Evolutionary conservation across 2,888 invertebrate species (phyloP), one percentile per base, ranked within the genome.

Genomic region (Arge pagana): DNA sequence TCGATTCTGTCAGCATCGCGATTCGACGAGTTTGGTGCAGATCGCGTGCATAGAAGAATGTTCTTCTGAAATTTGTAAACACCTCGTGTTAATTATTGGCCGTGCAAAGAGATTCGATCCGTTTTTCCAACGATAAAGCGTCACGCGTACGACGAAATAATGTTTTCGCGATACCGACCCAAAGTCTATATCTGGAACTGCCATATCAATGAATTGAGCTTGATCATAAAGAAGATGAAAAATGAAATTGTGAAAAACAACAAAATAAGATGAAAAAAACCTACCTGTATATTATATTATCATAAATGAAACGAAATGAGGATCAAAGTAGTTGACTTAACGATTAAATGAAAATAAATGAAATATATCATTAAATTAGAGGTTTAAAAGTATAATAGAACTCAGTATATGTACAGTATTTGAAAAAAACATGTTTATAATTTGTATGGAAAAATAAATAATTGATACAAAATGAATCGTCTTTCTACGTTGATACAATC

Each of bases 341-440:
- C 66, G 67, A 76, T 69, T 74, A 67, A 73, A 74, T 72, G 67
- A 67, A 68, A 67, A 70, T 69, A 71, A 72, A 72, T 70, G 71
- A 75, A 75, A 74, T 81, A 79, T 80, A 79, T 76, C 77, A 74
- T 76, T 76, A 72, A 74, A 74, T 74, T 76, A 77, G 77, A 76
- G 72, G 69, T 76, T 76, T 76, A 74, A 75, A 77, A 75, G 72
- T 76, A 72, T 73, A 70, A 75, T 77, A 74, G 74, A 76, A 76
- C 70, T 76, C 76, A 75, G 75, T 76, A 74, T 76, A 77, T 87
- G 86, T 87, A 87, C 87, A 87, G 87, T 87, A 87, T 87, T 87
- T 87, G 86, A 86, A 85, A 81, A 74, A 80, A 83, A 85, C 84
- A 86, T 85, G 86, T 87, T 87, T 82, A 87, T 87, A 87, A 87